These are phyloP conservation scores for Pangasius larnaudii DNA, from an alignment of 2,797 vertebrate genomes.

Conservation along the genomic window DNA sequence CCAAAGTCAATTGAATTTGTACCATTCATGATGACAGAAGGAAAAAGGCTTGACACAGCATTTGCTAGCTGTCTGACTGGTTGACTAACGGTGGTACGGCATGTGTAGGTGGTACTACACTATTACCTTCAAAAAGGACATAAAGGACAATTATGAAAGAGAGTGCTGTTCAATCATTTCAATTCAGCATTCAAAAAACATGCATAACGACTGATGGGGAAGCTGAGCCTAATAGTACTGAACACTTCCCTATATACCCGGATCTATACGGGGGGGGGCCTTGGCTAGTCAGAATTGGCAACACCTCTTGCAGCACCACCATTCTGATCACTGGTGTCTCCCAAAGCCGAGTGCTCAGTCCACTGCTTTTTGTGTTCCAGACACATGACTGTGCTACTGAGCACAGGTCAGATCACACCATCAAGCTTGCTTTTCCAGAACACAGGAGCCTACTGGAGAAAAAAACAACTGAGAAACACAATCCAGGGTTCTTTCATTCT, in stretches of 20 bases:
- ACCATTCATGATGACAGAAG: not conserved
- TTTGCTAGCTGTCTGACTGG: not conserved
- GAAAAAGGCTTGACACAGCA: not conserved
- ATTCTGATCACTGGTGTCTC: not conserved
- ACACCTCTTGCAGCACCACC: not conserved
- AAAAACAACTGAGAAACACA: not conserved
- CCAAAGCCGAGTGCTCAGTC: not conserved
- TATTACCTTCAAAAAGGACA: not conserved
- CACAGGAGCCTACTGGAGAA: not conserved
- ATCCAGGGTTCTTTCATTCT: not conserved
- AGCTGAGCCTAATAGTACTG: no score
- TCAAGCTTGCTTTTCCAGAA: conserved; percentile 3
- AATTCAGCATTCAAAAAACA: not conserved
- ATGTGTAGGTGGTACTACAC: not conserved
- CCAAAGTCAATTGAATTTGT: not conserved
- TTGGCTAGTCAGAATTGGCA: not conserved
- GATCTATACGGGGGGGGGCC: no score
- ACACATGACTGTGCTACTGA: not conserved
- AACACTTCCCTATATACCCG: no score
- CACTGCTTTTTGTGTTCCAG: not conserved
- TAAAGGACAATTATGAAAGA: not conserved
- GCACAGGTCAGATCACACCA: conserved; percentile 4
- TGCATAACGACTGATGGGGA: not conserved
- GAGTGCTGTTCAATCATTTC: not conserved
- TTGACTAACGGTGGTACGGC: not conserved